Evolutionary conservation across 2,888 invertebrate species (phyloP).

Genomic region (Calephelis perditalis): DNA sequence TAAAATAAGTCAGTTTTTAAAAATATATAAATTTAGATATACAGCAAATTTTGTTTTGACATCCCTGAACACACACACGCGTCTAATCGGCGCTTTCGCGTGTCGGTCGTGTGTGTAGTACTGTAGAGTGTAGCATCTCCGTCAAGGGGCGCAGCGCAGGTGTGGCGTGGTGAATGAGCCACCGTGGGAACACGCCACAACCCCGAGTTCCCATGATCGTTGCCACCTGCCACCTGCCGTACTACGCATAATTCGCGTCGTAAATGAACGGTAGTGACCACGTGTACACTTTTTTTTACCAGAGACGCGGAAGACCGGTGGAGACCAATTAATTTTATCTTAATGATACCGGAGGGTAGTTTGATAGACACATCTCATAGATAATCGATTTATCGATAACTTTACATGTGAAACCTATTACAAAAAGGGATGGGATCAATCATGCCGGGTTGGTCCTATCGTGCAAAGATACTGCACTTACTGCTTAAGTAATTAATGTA

Average conservation of each 20-base stretch:
- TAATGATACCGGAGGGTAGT: slow-evolving; percentile 47
- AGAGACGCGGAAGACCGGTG: slow-evolving; percentile 70
- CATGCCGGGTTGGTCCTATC: slow-evolving; percentile 16
- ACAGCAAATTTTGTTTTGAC: no score
- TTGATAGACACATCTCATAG: slow-evolving; percentile 45
- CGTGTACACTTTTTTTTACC: slow-evolving; percentile 67
- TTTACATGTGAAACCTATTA: slow-evolving; percentile 33
- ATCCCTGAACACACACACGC: slow-evolving; percentile 25
- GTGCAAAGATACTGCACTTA: background rate
- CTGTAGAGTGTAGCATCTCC: slow-evolving; percentile 45
- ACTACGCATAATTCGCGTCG: slow-evolving; percentile 78
- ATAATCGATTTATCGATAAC: slow-evolving; percentile 52
- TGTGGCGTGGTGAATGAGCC: slow-evolving; percentile 69
- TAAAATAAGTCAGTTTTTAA: no score
- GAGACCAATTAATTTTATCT: slow-evolving; percentile 67
- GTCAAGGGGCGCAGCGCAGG: slow-evolving; percentile 76
- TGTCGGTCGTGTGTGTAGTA: slow-evolving; percentile 66
- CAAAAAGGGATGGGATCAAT: slow-evolving; percentile 27
- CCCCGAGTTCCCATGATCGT: slow-evolving; percentile 69
- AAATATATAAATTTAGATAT: no score
- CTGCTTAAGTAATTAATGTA: no score
- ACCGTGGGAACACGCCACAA: slow-evolving; percentile 71
- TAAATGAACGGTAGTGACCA: slow-evolving; percentile 79
- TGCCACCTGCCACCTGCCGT: slow-evolving; percentile 72
- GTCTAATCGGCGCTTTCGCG: slow-evolving; percentile 70